Evolutionary conservation across 2,113 vertebrate species (phyloP), one percentile per base, ranked within the genome.

Genomic region (Takifugu flavidus): DNA sequence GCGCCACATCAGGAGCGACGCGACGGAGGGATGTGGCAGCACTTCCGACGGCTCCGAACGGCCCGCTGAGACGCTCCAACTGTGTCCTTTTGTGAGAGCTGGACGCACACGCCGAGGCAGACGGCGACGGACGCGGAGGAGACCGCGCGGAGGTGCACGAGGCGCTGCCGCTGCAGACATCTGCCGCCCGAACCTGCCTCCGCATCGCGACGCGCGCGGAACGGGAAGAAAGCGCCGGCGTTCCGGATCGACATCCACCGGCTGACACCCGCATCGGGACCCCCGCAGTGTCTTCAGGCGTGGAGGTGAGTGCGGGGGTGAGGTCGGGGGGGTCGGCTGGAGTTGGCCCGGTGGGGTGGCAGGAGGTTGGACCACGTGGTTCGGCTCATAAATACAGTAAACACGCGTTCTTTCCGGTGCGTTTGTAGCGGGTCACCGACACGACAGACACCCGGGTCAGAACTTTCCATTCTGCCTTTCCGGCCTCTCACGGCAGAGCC

Each of bases 231-330:
- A 1, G 13, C 3, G 49, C 10, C 8, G 3, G 10, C 7, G 25
- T 10, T 10, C 49, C 25, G 15, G 6, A 11, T 25, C 20, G 44
- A 45, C 44, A 45, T 45, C 44, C 44, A 45, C 13, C 49, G 8
- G 20, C 7, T 20, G 7, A 25, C 20, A 50, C 20, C 25, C 13
- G 50, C 8, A 26, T 52, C 12, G 0, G 50, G 50, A 52, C 44
- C 20, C 43, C 45, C 10, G 55, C 62, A 1, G 60, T 11, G 31
- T 20, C 31, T 13, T 43, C 70, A 1, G 68, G 53, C 43, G 64
- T 50, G 62, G 47, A 84, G 84, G 84, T 86, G 79, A 84, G 84
- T 74, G 47, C n/a, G 11, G 15, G 13, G 43, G 43, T 61, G 58
- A 6, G 12, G 47, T 5, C 27, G 8, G 61, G 27, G 67, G 49